These are phyloP conservation scores for Alectura lathami DNA, from an alignment of 2,113 vertebrate species.

Conservation along the genomic window DNA sequence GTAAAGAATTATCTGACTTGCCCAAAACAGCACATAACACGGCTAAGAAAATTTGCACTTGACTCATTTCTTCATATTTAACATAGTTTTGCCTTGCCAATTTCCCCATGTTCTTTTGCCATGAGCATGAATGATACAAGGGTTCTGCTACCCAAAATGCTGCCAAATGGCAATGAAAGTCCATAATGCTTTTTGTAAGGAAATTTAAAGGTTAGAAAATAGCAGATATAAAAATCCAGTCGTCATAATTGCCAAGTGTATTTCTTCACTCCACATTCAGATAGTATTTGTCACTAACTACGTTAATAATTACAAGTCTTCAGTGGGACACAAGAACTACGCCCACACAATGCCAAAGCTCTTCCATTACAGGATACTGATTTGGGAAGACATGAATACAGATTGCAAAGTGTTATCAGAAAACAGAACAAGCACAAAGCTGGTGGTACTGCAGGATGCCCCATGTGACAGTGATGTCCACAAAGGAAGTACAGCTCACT, in stretches of 20 bases:
- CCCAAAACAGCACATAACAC: background rate
- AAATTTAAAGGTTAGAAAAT: background rate
- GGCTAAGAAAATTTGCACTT: background rate
- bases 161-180: background rate
- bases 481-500: background rate
- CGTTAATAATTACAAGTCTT: background rate
- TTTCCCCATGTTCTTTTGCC: background rate
- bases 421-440: background rate
- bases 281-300: background rate
- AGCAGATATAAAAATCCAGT: background rate
- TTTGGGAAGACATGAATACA: background rate
- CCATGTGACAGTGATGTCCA: background rate
- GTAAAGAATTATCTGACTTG: background rate
- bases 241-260: background rate
- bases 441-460: background rate
- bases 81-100: background rate
- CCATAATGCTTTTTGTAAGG: background rate
- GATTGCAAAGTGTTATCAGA: background rate
- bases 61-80: background rate
- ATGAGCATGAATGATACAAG: background rate
- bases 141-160: background rate
- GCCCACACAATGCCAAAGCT: rapidly evolving
- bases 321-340: background rate
- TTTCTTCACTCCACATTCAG: background rate
- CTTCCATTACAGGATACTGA: background rate